A percentile compares a stretch with the other conserved stretches of the same genome.
Conservation (phyloP, 2,113 vertebrate species). For the Verasper variegatus region DNA sequence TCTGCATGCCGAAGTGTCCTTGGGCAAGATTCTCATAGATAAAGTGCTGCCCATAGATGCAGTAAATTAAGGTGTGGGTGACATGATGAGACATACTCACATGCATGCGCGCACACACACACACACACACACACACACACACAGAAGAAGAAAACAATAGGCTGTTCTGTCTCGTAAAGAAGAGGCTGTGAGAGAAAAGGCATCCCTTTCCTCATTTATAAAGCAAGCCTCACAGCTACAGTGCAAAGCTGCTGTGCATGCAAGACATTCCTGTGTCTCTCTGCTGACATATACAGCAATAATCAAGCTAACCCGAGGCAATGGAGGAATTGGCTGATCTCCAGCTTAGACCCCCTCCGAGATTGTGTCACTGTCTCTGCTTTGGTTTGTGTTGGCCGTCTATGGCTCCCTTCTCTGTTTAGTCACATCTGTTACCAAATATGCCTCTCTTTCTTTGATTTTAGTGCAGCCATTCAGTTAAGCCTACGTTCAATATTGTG, state of each 20-base stretch:
- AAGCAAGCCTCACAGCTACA: not conserved
- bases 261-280: conserved; percentile 18
- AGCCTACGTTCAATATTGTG: not conserved
- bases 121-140: too few relatives aligned
- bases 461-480: not conserved
- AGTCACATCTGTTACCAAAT: not conserved
- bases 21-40: too few relatives aligned
- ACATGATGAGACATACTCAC: not conserved
- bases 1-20: too few relatives aligned
- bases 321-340: conserved; percentile 15
- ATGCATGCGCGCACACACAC: too few relatives aligned
- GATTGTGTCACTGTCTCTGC: conserved; percentile 3
- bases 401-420: not conserved
- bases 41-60: too few relatives aligned
- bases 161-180: not conserved
- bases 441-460: conserved; percentile 8
- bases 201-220: conserved; percentile 11
- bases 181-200: conserved; percentile 15
- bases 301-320: conserved; percentile 36
- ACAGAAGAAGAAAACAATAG: not conserved
- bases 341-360: not conserved
- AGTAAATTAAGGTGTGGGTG: too few relatives aligned
- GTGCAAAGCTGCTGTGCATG: conserved; percentile 16
- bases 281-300: conserved; percentile 23
- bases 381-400: not conserved